A percentile compares a stretch with the other conserved stretches of the same genome.
phyloP scores from a whole-genome alignment of 2,888 invertebrate species.

The Syrista parreyssii region DNA sequence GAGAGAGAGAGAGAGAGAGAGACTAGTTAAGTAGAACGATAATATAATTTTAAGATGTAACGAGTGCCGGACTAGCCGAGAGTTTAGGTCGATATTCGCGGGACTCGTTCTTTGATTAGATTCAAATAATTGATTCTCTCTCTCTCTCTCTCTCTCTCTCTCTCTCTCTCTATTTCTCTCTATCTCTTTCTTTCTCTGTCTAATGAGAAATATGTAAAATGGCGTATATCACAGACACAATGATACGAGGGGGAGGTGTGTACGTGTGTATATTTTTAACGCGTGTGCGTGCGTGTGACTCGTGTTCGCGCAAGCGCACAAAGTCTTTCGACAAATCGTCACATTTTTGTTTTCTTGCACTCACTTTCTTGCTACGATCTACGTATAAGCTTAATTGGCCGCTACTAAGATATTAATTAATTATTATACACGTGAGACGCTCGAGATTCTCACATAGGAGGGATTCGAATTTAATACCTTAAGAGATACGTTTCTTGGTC shows the following conservation, averaged over 20 bases:
- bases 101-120: background rate
- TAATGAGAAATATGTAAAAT: conserved; percentile 19
- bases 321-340: background rate
- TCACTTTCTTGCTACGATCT: conserved; percentile 21
- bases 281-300: background rate
- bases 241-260: conserved; percentile 34
- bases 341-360: background rate
- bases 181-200: background rate
- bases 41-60: background rate
- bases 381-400: conserved; percentile 36
- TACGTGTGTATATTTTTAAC: conserved; percentile 11
- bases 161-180: conserved; percentile 1
- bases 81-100: background rate
- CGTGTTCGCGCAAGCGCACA: background rate
- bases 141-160: conserved; percentile 4
- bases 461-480: conserved; percentile 22
- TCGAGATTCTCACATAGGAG: conserved; percentile 4
- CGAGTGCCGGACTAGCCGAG: background rate
- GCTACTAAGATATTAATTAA: conserved; percentile 12
- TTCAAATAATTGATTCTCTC: background rate
- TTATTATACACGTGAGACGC: conserved; percentile 12
- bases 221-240: conserved; percentile 53
- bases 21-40: background rate
- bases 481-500: background rate
- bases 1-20: background rate